Evolutionary conservation across 2,888 invertebrate species (phyloP), one percentile per base, ranked within the genome.

Genomic region (Hololepta plana): DNA sequence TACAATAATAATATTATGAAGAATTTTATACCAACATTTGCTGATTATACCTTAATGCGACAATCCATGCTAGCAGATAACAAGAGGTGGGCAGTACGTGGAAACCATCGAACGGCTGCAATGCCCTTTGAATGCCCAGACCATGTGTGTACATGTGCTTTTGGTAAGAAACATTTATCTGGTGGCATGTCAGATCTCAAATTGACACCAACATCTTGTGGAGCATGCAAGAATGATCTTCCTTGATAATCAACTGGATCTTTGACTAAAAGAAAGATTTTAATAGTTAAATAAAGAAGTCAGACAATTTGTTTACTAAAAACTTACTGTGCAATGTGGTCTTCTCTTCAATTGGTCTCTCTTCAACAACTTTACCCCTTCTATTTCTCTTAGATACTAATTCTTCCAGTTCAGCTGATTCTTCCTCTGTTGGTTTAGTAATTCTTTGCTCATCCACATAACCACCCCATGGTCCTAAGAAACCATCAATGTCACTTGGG

Each of bases 1-100:
- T 42, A 28, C 29, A 35, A 32, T 20, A 20, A 29, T n/a, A n/a
- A n/a, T n/a, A n/a, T n/a, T n/a, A n/a, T n/a, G n/a, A n/a, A n/a
- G n/a, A n/a, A n/a, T n/a, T n/a, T n/a, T n/a, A n/a, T n/a, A n/a
- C n/a, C n/a, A n/a, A n/a, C 17, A 17, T 17, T 17, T 17, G 17
- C 17, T 17, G 6, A 17, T n/a, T 21, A 21, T 48, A 80, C 77
- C 66, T 98, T 96, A 27, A 96, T 84, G 37, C 91, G 71, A 39
- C 80, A 79, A 55, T 98, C 98, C 95, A 99, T 93, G 38, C 93
- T 84, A 26, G 82, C 85, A 0, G 96, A 95, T 2, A 98, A 62
- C 42, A 98, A 61, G 31, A 99, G 67, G 56, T 99, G 98, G 0
- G 91, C 96, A 0, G 90, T 84, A 36, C 65, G 62, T 0, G 98